These are phyloP conservation scores for Enteromius radiatus DNA, from an alignment of 2,797 vertebrate genomes.

Conservation along the genomic window DNA sequence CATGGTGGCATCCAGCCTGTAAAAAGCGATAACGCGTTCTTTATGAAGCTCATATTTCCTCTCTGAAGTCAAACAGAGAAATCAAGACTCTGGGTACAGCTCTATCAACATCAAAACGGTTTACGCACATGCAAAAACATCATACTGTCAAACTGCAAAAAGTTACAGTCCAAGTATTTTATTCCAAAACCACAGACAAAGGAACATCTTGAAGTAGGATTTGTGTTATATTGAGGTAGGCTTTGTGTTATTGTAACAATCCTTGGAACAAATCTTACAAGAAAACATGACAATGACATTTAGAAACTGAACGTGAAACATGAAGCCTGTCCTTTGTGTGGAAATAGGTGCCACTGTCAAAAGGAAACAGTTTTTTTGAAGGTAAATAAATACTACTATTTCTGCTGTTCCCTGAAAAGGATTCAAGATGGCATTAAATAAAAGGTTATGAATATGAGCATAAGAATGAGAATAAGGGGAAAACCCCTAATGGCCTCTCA, in stretches of 20 bases:
- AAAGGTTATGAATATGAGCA: constrained; percentile 61
- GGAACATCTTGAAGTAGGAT: not conserved
- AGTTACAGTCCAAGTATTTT: not conserved
- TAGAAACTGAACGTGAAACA: not conserved
- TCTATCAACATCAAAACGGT: not conserved
- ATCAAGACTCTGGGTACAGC: constrained; percentile 27
- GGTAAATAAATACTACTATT: not conserved
- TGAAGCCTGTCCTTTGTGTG: not conserved
- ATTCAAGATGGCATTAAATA: constrained; percentile 60
- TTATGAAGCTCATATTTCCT: constrained; percentile 39
- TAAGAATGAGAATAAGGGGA: constrained; percentile 31
- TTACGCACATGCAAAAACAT: not conserved
- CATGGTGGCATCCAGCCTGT: constrained; percentile 42
- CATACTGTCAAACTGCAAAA: constrained; percentile 1
- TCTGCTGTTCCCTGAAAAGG: constrained; percentile 42
- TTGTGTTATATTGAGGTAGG: not conserved
- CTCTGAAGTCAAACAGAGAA: not conserved
- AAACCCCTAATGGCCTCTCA: constrained; percentile 66
- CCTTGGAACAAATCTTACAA: not conserved
- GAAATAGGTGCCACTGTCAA: not conserved
- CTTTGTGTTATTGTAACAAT: not conserved
- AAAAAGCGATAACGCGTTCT: constrained; percentile 49
- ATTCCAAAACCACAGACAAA: constrained; percentile 23
- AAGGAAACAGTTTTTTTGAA: not conserved
- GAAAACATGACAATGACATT: constrained; percentile 11